A percentile compares a stretch with the other conserved stretches of the same genome.
Evolutionary conservation across 2,797 vertebrate genomes (phyloP).

Genomic region (Margarornis squamiger): DNA sequence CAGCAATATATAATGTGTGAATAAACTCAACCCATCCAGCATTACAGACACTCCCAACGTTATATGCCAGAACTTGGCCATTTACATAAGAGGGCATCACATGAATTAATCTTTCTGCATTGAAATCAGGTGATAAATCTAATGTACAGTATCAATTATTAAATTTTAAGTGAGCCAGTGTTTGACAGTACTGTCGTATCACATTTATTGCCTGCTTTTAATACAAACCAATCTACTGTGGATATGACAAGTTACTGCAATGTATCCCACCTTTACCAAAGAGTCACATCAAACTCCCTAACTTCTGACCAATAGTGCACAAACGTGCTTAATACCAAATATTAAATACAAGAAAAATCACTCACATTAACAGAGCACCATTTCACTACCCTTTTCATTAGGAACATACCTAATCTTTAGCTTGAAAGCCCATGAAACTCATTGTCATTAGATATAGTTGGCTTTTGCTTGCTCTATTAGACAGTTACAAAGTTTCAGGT

Average conservation of each 20-base stretch:
- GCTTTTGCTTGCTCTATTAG: not conserved
- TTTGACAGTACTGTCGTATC: not conserved
- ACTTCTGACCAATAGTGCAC: not conserved
- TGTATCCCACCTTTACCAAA: fast-evolving
- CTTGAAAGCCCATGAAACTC: not conserved
- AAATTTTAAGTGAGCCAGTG: not conserved
- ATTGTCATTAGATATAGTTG: not conserved
- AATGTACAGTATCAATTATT: not conserved
- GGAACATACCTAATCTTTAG: not conserved
- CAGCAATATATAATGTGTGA: not conserved
- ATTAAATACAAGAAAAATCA: not conserved
- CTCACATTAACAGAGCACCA: not conserved
- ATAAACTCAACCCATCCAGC: not conserved
- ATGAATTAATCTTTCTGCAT: not conserved
- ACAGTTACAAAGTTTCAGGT: not conserved
- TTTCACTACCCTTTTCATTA: not conserved
- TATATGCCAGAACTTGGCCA: not conserved
- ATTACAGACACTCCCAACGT: not conserved
- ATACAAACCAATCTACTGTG: not conserved
- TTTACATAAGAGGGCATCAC: not conserved
- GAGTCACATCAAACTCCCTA: not conserved
- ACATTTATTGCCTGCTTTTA: not conserved
- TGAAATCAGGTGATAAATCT: not conserved
- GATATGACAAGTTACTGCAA: not conserved
- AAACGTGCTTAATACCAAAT: not conserved